phyloP scores from a whole-genome alignment of 2,888 invertebrate genomes.

The Drosophila koepferae region DNA sequence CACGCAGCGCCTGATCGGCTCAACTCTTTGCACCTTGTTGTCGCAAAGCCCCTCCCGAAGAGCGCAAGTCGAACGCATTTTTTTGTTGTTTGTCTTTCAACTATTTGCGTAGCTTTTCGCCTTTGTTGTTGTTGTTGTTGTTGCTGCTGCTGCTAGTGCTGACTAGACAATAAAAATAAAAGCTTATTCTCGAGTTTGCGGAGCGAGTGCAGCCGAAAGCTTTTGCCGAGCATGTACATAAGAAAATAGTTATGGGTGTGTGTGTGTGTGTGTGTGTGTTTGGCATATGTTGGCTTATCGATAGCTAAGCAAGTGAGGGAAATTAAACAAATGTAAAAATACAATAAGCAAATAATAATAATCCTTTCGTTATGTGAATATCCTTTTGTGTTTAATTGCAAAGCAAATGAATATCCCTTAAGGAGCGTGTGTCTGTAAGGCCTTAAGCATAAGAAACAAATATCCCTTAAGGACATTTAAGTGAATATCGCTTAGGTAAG shows the following conservation, averaged over 20 bases:
- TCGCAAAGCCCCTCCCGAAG: slow-evolving; percentile 21
- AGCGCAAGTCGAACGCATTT: slow-evolving; percentile 63
- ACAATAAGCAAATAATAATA: neutral
- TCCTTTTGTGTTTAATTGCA: neutral
- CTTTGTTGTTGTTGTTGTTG: slow-evolving; percentile 13
- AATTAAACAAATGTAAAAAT: neutral
- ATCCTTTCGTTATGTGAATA: neutral
- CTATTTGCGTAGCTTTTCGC: slow-evolving; percentile 45
- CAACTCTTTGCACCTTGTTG: slow-evolving; percentile 50
- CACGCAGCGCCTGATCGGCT: slow-evolving; percentile 29
- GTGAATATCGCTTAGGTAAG: neutral
- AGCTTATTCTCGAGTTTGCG: slow-evolving; percentile 38
- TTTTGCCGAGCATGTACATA: slow-evolving; percentile 19
- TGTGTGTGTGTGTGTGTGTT: neutral
- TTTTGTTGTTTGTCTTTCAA: slow-evolving; percentile 17
- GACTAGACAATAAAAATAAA: slow-evolving; percentile 33
- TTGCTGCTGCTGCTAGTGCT: slow-evolving; percentile 8
- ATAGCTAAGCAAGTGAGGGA: neutral
- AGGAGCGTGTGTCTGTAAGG: neutral
- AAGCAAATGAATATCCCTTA: neutral
- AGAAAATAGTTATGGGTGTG: slow-evolving; percentile 1
- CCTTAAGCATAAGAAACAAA: neutral
- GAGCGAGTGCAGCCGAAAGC: slow-evolving; percentile 49
- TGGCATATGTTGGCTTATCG: neutral
- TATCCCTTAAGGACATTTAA: neutral